These are phyloP conservation scores for Apodemus agrarius DNA, from an alignment of 2,797 vertebrate genomes.

Conservation along the genomic window DNA sequence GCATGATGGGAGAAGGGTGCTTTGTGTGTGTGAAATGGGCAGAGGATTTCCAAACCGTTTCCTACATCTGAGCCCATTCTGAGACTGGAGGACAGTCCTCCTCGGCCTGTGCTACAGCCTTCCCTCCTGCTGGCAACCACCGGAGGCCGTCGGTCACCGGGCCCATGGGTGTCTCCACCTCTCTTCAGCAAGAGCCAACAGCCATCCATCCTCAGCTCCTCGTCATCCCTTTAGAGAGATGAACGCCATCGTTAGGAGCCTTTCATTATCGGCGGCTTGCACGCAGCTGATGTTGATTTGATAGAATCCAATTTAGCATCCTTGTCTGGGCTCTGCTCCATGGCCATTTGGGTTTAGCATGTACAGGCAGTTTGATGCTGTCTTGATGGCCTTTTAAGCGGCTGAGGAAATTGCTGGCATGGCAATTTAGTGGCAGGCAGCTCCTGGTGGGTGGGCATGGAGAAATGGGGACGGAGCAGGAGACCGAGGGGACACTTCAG, in stretches of 20 bases:
- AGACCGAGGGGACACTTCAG: constrained; percentile 45
- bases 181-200: constrained; percentile 17
- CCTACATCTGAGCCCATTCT: background rate
- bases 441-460: constrained; percentile 30
- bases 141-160: background rate
- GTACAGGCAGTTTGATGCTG: constrained; percentile 86
- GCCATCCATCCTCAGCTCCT: constrained; percentile 54
- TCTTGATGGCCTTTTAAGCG: constrained; percentile 88
- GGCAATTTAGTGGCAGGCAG: constrained; percentile 79
- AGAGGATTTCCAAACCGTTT: background rate
- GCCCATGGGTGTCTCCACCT: background rate
- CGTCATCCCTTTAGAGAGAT: constrained; percentile 80
- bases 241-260: constrained; percentile 82
- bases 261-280: constrained; percentile 84
- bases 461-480: background rate
- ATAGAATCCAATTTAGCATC: constrained; percentile 88
- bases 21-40: background rate
- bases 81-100: background rate
- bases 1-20: background rate
- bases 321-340: constrained; percentile 88
- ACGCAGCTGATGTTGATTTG: constrained; percentile 86
- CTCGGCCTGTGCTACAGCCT: background rate
- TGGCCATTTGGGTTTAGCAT: constrained; percentile 85
- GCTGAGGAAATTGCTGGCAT: constrained; percentile 83
- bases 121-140: background rate